These are phyloP conservation scores for Glyphotaelius pellucidus DNA, from an alignment of 2,888 invertebrate genomes.

Conservation along the genomic window DNA sequence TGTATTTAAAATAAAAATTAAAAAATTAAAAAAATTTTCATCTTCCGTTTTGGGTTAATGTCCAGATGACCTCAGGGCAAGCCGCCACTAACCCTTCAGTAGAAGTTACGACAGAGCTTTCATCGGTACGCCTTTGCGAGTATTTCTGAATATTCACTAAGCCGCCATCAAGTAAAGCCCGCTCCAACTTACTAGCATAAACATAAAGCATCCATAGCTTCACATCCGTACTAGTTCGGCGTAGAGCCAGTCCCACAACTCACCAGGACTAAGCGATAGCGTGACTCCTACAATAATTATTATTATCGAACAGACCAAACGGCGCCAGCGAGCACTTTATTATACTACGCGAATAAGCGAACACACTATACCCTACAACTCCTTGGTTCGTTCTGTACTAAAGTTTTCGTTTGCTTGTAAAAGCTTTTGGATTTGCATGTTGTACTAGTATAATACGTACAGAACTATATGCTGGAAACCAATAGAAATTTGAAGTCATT, in stretches of 20 bases:
- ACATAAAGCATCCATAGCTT: not conserved
- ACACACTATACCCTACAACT: not conserved
- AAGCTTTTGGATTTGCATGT: not conserved
- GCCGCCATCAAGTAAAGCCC: not conserved
- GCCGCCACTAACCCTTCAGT: too few relatives aligned
- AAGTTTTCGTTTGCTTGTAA: not conserved
- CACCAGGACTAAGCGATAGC: conserved; percentile 7
- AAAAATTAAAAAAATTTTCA: too few relatives aligned
- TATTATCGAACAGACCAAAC: conserved; percentile 48
- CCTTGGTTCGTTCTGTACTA: not conserved
- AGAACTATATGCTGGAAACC: too few relatives aligned
- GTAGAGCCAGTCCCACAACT: not conserved
- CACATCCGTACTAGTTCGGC: not conserved
- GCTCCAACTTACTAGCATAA: not conserved
- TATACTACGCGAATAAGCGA: conserved; percentile 9
- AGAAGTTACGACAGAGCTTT: not conserved
- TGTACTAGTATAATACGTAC: too few relatives aligned
- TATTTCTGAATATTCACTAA: not conserved
- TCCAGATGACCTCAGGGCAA: too few relatives aligned
- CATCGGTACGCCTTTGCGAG: not conserved
- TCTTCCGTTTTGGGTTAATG: too few relatives aligned
- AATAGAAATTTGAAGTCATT: too few relatives aligned
- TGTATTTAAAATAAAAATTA: too few relatives aligned
- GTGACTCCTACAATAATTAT: conserved; percentile 46
- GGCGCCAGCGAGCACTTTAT: conserved; percentile 39